A percentile compares a stretch with the other conserved stretches of the same genome.
Evolutionary conservation across 64 coral and sea anemone genomes (phyloP).

Genomic region (Anthopleura sola): DNA sequence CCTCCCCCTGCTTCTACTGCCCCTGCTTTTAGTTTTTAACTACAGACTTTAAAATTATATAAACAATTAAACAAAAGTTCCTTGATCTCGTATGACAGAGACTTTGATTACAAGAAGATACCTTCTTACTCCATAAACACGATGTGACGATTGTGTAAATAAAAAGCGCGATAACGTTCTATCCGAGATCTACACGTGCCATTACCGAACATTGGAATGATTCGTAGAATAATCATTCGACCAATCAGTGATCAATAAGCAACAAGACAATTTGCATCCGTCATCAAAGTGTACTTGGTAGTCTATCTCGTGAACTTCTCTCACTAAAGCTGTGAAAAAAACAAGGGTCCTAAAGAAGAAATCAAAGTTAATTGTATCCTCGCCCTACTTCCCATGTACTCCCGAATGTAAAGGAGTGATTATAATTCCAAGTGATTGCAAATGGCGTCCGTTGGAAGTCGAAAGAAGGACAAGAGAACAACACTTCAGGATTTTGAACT

Average conservation of each 20-base stretch:
- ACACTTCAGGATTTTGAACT: slow-evolving; percentile 88
- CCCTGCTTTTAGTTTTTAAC: too few relatives aligned
- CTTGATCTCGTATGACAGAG: too few relatives aligned
- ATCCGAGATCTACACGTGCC: background rate
- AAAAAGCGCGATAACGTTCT: background rate
- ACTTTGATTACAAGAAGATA: too few relatives aligned
- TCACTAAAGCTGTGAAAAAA: background rate
- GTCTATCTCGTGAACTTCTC: background rate
- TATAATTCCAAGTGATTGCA: background rate
- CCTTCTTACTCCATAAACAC: background rate
- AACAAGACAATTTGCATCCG: slow-evolving; percentile 8
- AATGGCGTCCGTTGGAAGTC: slow-evolving; percentile 67
- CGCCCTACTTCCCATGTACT: background rate
- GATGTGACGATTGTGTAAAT: background rate
- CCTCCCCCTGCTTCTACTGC: too few relatives aligned
- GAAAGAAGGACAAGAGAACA: slow-evolving; percentile 84
- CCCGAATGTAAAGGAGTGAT: background rate
- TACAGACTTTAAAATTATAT: too few relatives aligned
- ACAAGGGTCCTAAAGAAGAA: background rate
- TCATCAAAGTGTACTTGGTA: background rate
- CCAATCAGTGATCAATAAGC: slow-evolving; percentile 5
- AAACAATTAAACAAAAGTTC: too few relatives aligned
- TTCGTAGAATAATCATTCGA: background rate
- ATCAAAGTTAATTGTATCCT: background rate
- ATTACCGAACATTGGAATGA: background rate